phyloP scores from a whole-genome alignment of 2,888 invertebrate species.

The Pilophorus perplexus region DNA sequence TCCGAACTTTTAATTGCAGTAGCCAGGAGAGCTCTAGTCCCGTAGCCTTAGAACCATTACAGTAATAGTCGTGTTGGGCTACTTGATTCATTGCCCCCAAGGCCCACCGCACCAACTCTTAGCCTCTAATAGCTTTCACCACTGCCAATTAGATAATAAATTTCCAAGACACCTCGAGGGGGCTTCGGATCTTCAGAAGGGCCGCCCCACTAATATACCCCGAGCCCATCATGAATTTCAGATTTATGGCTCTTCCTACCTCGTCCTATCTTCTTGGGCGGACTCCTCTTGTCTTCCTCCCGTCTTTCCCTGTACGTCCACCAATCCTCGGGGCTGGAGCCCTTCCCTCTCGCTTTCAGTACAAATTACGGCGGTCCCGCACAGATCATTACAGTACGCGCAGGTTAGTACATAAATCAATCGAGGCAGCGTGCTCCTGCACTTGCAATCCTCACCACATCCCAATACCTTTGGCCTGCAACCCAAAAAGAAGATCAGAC shows the following conservation, averaged over 20 bases:
- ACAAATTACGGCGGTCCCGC: constrained; percentile 28
- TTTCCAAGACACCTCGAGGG: constrained; percentile 48
- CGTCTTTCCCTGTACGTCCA: not conserved
- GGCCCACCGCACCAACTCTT: constrained; percentile 44
- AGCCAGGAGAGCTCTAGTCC: constrained; percentile 29
- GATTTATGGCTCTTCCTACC: constrained; percentile 40
- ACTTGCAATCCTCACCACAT: constrained; percentile 36
- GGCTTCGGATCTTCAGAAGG: constrained; percentile 38
- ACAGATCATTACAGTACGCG: constrained; percentile 27
- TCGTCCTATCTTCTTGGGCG: constrained; percentile 13
- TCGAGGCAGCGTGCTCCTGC: constrained; percentile 31
- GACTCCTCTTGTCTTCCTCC: constrained; percentile 34
- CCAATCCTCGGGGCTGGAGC: constrained; percentile 12
- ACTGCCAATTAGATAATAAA: constrained; percentile 51
- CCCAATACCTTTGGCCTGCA: constrained; percentile 2
- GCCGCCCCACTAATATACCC: constrained; percentile 42
- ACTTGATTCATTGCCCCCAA: constrained; percentile 42
- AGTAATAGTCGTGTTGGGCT: constrained; percentile 43
- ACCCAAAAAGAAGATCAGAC: not conserved
- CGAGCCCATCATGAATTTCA: constrained; percentile 42
- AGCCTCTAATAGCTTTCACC: constrained; percentile 50
- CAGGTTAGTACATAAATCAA: constrained; percentile 28
- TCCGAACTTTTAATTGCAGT: constrained; percentile 40
- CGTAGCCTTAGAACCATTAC: constrained; percentile 34
- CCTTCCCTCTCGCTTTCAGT: constrained; percentile 33